Evolutionary conservation across 2,797 vertebrate species (phyloP).

Genomic region (Enteromius anoplus): DNA sequence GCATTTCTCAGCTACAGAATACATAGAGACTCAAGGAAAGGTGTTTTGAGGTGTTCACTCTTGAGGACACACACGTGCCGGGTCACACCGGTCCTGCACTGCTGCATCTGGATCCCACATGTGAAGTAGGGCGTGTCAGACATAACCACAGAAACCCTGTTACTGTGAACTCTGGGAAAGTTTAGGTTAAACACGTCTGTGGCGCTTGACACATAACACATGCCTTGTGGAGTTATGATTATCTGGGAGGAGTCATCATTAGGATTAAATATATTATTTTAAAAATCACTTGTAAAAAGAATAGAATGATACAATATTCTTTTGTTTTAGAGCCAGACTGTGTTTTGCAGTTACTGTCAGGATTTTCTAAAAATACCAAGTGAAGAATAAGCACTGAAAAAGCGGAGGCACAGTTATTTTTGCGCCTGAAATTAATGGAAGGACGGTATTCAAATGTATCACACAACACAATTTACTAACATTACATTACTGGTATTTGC

Average conservation of each 20-base stretch:
- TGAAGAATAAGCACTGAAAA: neutral
- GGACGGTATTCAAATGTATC: neutral
- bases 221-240: conserved; percentile 16
- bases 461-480: neutral
- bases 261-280: neutral
- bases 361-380: neutral
- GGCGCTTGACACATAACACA: conserved; percentile 47
- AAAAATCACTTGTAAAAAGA: conserved; percentile 1
- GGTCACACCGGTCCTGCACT: conserved; percentile 56
- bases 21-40: neutral
- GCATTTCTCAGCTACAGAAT: neutral
- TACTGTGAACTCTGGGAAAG: conserved; percentile 60
- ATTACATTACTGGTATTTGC: neutral
- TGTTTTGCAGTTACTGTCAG: neutral
- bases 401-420: neutral
- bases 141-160: conserved; percentile 53
- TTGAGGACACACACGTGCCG: conserved; percentile 56
- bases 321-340: neutral
- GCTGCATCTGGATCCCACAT: conserved; percentile 75
- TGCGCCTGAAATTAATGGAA: neutral
- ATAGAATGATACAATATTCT: neutral
- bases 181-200: conserved; percentile 61
- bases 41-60: conserved; percentile 50
- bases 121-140: conserved; percentile 60
- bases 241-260: neutral